Base-by-base conservation (phyloP, 2,113 vertebrate species). In the Theristicus caerulescens region DNA sequence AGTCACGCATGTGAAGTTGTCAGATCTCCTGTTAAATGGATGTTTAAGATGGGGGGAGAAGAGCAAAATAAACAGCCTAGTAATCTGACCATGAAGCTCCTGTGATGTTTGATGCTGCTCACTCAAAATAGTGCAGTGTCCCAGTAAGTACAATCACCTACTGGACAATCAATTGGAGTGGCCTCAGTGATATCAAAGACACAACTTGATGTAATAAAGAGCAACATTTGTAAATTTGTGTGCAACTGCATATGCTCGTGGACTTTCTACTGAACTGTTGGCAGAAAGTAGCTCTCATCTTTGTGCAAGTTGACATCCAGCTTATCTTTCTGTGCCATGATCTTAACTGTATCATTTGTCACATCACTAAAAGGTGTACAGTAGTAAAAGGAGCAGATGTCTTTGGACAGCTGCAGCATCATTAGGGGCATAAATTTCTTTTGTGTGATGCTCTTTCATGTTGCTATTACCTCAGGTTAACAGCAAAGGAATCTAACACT, bases 341-440 rank as follows among this genome's bases (percentile, higher is more conserved):
- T 70, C 46, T 70, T 42, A 61, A 77, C 52, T 5, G 4, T n/a
- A 44, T n/a, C 1, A 44, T 88, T 90, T 86, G 16, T 90, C 71
- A 59, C 67, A 59, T 16, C 34, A 31, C 34, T 59, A 62, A 69
- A 88, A 77, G 29, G 88, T 25, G 51, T 44, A 80, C 51, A 55
- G 40, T 10, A 70, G 59, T 90, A 74, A 93, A 85, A 92, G 49
- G 36, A 93, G 64, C 79, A 95, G 90, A 82, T 90, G 92, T 73
- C 31, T 19, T 86, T 88, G 54, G 87, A 80, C 87, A 92, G 62
- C 51, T 96, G 88, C 82, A 94, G 54, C 46, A 88, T 42, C 71
- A 62, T 88, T 86, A 66, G 67, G 49, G 54, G 29, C 42, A 67
- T 65, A 79, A 61, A 76, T 90, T 89, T 89, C 3, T 62, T 91